Conservation (phyloP, 2,797 vertebrate genomes). For the Brachyalestes nurse region DNA sequence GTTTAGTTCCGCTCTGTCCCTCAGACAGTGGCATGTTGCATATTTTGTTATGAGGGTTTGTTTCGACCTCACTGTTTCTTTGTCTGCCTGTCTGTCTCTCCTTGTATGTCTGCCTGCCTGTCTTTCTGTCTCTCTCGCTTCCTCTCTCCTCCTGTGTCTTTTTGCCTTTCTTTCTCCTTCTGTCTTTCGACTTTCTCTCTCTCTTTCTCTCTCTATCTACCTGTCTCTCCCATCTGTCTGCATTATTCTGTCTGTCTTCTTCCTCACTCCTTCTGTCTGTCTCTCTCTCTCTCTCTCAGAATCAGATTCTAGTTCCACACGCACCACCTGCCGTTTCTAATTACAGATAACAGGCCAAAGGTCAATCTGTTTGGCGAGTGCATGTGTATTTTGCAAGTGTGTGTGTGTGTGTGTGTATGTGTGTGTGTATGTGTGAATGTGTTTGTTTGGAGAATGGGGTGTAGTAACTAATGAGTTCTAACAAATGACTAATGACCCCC, state of each 20-base stretch:
- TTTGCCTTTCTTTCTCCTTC: too few species aligned
- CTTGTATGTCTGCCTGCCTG: too few species aligned
- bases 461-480: not conserved
- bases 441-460: not conserved
- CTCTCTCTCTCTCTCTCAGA: not conserved
- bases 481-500: not conserved
- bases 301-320: constrained; percentile 3
- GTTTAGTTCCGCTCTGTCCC: too few species aligned
- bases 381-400: not conserved
- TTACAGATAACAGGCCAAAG: constrained; percentile 25
- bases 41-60: too few species aligned
- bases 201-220: too few species aligned
- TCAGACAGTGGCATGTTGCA: too few species aligned
- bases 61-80: too few species aligned
- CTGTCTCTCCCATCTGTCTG: too few species aligned
- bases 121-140: too few species aligned
- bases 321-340: constrained; percentile 42
- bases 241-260: not conserved
- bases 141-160: too few species aligned
- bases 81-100: too few species aligned
- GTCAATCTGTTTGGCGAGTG: not conserved
- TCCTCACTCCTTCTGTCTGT: not conserved
- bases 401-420: not conserved
- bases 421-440: not conserved
- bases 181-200: too few species aligned